Conservation (phyloP, 2,888 invertebrate species). For the Aelia acuminata region DNA sequence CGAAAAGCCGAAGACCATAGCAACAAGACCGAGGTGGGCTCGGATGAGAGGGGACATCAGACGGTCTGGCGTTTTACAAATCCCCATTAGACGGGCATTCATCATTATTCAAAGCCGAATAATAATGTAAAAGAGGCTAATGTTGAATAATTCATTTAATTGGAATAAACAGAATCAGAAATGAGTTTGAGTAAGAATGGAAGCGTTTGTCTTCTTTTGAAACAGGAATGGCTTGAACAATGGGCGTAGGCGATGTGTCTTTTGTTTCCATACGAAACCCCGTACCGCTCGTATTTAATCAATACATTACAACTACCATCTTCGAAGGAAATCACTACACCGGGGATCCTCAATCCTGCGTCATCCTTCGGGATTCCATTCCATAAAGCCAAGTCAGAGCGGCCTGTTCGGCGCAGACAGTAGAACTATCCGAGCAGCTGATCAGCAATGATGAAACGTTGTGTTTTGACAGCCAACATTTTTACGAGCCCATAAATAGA, state of each 20-base stretch:
- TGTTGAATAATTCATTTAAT: constrained; percentile 54
- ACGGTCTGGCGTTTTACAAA: constrained; percentile 17
- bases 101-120: constrained; percentile 50
- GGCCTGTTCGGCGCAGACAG: neutral
- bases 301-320: constrained; percentile 36
- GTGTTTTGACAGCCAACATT: neutral
- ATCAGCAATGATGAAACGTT: neutral
- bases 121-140: constrained; percentile 46
- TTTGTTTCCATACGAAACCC: constrained; percentile 45
- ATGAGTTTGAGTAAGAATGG: constrained; percentile 57
- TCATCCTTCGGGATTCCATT: neutral
- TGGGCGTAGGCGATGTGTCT: constrained; percentile 47
- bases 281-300: neutral
- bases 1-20: neutral
- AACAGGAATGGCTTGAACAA: constrained; percentile 54
- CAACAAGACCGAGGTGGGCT: neutral
- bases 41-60: neutral
- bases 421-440: no score
- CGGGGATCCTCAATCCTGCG: neutral
- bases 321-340: neutral
- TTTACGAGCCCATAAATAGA: neutral
- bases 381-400: neutral
- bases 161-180: constrained; percentile 50
- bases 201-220: constrained; percentile 55
- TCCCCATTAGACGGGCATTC: constrained; percentile 33